Conservation (phyloP, 92 coral and sea anemone species). For the Siderastrea siderea region DNA sequence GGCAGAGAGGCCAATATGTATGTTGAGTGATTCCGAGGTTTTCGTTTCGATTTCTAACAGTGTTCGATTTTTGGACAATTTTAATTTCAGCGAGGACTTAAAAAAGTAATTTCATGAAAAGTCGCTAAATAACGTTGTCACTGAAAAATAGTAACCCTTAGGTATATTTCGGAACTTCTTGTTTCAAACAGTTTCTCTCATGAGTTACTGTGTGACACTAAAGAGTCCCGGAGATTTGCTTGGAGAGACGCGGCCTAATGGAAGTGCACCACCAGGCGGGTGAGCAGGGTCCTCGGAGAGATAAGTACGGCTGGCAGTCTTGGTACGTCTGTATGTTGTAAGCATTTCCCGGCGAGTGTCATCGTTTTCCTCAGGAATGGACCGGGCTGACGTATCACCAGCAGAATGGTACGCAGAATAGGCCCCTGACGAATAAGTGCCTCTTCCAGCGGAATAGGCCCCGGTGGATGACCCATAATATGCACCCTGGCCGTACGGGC, state of each 20-base stretch:
- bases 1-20: no score
- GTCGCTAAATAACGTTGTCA: no score
- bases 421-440: slow-evolving; percentile 5
- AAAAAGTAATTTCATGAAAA: no score
- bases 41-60: no score
- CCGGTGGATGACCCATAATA: slow-evolving; percentile 15
- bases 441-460: slow-evolving; percentile 13
- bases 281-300: slow-evolving; percentile 28
- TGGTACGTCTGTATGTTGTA: slow-evolving; percentile 36
- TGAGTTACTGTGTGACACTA: slow-evolving; percentile 77
- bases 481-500: slow-evolving; percentile 41
- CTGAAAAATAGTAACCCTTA: no score
- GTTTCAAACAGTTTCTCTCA: neutral
- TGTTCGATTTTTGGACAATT: no score
- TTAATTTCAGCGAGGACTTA: no score
- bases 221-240: slow-evolving; percentile 74
- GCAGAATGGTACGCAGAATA: slow-evolving; percentile 12
- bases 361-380: slow-evolving; percentile 42
- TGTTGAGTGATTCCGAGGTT: no score
- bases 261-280: slow-evolving; percentile 16
- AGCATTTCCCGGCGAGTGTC: slow-evolving; percentile 13
- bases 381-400: slow-evolving; percentile 14
- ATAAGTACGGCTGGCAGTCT: slow-evolving; percentile 37
- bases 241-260: slow-evolving; percentile 41
- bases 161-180: neutral